Evolutionary conservation across 1,140 invertebrate genomes (phyloP), one percentile per base, ranked within the genome.

Genomic region (Pseudomyrmex gracilis): DNA sequence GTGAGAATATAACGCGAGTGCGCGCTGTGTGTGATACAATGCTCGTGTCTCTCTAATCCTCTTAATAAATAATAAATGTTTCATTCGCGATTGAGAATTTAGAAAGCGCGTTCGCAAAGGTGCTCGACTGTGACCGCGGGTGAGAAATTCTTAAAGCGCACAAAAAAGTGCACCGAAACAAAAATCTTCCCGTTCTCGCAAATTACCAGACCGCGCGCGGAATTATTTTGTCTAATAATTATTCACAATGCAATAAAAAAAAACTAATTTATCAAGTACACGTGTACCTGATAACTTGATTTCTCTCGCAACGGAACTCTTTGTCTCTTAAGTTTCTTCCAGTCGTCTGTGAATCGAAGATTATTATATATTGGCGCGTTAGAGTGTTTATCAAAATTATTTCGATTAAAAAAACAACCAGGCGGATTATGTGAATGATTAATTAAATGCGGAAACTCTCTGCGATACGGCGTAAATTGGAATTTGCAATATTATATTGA

Each of bases 41-140:
- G 10, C 10, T 57, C 20, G 17, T 17, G 45, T 34, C 53, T 22
- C 22, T 34, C 34, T 34, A 34, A 34, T 34, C 34, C 5, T 45
- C 53, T 57, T 68, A 58, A 78, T 58, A 43, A 13, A 24, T 68
- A 78, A 78, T 58, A 78, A 78, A 68, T 68, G 20, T 22, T 20
- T 5, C 10, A n/a, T 57, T 47, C 49, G 51, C 34, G 58, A 43
- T 0, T 9, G 10, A 2, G 34, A 55, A 7, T 24, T 17, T 55
- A 24, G 51, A 24, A 68, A 68, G 49, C 34, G 53, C 34, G 34
- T 49, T 58, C 64, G 47, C 24, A 13, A 55, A 49, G 20, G 12
- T 45, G 20, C 15, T 43, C 9, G 10, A 17, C 34, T 34, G 22
- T 57, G 57, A 12, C n/a, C n/a, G 22, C n/a, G 22, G 15, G 22